A percentile compares a stretch with the other conserved stretches of the same genome.
Conservation (phyloP, 2,888 invertebrate genomes). For the Gari tellinella region DNA sequence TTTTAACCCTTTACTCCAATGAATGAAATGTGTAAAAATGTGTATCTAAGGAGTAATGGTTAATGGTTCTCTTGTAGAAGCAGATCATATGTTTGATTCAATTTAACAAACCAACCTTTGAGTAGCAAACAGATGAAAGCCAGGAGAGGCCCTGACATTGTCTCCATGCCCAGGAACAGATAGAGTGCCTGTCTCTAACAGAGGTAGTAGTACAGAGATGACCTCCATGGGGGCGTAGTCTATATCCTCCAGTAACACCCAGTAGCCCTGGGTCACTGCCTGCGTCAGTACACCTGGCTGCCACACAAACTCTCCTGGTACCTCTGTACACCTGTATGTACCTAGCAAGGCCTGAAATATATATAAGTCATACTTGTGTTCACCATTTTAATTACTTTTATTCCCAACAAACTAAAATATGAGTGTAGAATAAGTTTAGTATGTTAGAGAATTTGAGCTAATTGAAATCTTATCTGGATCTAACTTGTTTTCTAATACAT, state of each 20-base stretch:
- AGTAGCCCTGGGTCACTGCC: constrained; percentile 87
- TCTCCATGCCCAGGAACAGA: constrained; percentile 96
- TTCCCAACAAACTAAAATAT: too few species aligned
- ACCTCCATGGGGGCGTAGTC: constrained; percentile 97
- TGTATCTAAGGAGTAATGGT: too few species aligned
- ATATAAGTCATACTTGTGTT: too few species aligned
- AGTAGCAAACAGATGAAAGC: constrained; percentile 97
- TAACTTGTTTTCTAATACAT: too few species aligned
- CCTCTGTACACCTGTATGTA: constrained; percentile 96
- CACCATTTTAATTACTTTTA: too few species aligned
- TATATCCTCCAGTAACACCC: constrained; percentile 97
- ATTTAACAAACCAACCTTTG: constrained; percentile 86
- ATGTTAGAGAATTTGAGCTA: too few species aligned
- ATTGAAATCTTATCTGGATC: too few species aligned
- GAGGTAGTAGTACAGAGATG: constrained; percentile 92
- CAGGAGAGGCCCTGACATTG: constrained; percentile 91
- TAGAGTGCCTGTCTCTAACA: constrained; percentile 92
- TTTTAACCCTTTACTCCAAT: too few species aligned
- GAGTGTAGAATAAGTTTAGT: too few species aligned
- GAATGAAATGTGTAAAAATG: too few species aligned
- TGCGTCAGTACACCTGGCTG: constrained; percentile 95
- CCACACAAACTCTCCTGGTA: constrained; percentile 99
- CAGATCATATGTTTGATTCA: too few species aligned
- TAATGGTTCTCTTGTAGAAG: too few species aligned
- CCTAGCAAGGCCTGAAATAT: constrained; percentile 91